Base-by-base conservation (phyloP, 2,888 invertebrate genomes). In the Lycaena phlaeas region DNA sequence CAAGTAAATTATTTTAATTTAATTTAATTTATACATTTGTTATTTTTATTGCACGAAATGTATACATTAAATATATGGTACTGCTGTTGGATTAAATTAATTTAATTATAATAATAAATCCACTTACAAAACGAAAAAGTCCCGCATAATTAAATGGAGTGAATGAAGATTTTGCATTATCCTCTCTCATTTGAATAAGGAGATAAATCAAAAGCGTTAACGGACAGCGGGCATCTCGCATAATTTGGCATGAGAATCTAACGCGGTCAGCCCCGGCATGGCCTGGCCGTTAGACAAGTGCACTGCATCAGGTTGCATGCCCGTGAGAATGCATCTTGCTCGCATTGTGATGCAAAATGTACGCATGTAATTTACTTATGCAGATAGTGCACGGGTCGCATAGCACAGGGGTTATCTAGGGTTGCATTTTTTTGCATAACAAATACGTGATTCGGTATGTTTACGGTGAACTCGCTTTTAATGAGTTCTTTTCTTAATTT, bases 331-430 rank as follows among this genome's bases (percentile, higher is more conserved):
- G 54, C 60, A 53, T 52, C 53, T 36, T 50, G 64, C 58, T 51
- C 42, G 58, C 44, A 61, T 74, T 73, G 66, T 73, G 37, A 70
- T 70, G 67, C 64, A 66, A 64, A 72, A 68, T 59, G 60, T 57
- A 47, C 54, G 56, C 57, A 57, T 61, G 65, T 76, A 73, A 79
- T 69, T 68, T 64, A 74, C 56, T 74, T 77, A 77, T 76, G 74
- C 63, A 69, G 58, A 72, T 72, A 49, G 54, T 60, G 45, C 49
- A 52, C 44, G 55, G 54, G 46, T 45, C 50, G 48, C 44, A 50
- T 52, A 52, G 53, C 44, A 49, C 49, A 51, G 50, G 54, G 52
- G 49, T 47, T 49, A 49, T 50, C 54, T 52, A 59, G 61, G 61
- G 63, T 53, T 56, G 61, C 57, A 54, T 49, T 57, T 56, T 57